Conservation (phyloP, 92 coral and sea anemone species). For the Epizoanthus stellaris region DNA sequence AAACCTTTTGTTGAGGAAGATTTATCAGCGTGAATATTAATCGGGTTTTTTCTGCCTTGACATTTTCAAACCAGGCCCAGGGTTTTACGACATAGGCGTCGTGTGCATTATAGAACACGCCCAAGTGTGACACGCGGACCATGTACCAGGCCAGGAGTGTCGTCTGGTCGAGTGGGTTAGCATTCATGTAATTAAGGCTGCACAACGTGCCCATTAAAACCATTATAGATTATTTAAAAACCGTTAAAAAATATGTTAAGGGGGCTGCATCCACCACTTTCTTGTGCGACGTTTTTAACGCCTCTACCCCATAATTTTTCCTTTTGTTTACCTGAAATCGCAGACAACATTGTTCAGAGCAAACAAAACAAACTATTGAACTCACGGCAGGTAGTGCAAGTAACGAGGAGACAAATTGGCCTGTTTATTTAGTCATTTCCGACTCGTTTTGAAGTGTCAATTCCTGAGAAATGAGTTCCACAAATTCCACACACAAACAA, state of each 20-base stretch:
- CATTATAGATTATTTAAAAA: neutral
- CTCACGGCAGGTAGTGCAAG: neutral
- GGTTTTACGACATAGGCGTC: neutral
- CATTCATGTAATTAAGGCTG: slow-evolving; percentile 11
- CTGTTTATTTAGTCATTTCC: slow-evolving; percentile 22
- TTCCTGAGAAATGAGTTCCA: slow-evolving; percentile 10
- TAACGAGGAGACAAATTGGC: neutral
- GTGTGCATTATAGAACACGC: neutral
- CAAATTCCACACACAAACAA: slow-evolving; percentile 8
- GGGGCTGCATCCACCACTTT: neutral
- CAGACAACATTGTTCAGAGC: slow-evolving; percentile 16
- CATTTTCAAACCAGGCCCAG: neutral
- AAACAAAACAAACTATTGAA: neutral
- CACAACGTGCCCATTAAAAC: neutral
- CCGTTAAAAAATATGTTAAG: neutral
- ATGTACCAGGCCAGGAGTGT: slow-evolving; percentile 13
- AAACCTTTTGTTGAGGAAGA: no score
- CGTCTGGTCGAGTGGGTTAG: slow-evolving; percentile 18
- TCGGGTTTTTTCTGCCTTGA: no score
- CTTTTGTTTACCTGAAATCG: slow-evolving; percentile 15
- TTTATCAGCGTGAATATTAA: no score
- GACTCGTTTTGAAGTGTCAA: slow-evolving; percentile 3
- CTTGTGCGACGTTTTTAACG: neutral
- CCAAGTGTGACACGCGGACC: neutral
- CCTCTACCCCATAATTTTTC: neutral